A percentile compares a stretch with the other conserved stretches of the same genome.
phyloP scores from a whole-genome alignment of 1,140 invertebrate genomes.

The Macrostomum lignano region DNA sequence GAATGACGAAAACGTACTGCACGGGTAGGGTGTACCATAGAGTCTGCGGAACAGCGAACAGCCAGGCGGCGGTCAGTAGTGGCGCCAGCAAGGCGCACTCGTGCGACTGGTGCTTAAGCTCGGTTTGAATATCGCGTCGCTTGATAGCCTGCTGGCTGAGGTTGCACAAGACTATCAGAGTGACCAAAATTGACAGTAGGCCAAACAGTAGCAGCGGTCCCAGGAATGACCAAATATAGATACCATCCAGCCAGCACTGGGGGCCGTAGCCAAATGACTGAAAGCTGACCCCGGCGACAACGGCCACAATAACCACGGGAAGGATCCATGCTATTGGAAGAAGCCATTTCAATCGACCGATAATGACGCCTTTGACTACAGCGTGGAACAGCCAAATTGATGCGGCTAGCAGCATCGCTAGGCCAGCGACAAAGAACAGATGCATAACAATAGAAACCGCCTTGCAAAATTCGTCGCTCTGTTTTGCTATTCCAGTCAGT shows the following conservation, averaged over 20 bases:
- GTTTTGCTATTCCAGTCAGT: background rate
- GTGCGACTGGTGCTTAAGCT: background rate
- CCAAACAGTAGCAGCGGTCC: background rate
- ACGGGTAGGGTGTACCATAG: background rate
- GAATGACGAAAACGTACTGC: background rate
- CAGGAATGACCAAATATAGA: conserved; percentile 1
- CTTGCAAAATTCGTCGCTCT: conserved; percentile 9
- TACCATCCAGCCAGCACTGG: background rate
- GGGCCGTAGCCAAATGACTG: background rate
- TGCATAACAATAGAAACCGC: conserved; percentile 14
- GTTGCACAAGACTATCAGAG: conserved; percentile 1
- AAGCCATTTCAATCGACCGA: conserved; percentile 12
- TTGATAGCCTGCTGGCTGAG: background rate
- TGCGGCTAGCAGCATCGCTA: conserved; percentile 11
- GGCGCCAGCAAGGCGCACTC: background rate
- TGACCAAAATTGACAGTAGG: background rate
- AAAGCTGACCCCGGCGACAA: background rate
- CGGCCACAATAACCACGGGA: background rate
- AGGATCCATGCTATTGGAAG: conserved; percentile 13
- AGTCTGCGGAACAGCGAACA: background rate
- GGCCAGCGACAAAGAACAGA: conserved; percentile 12
- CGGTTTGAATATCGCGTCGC: background rate
- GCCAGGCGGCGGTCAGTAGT: background rate
- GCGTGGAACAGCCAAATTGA: conserved; percentile 13
- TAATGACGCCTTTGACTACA: conserved; percentile 14